phyloP scores from a whole-genome alignment of 2,797 vertebrate species.

The Hippopotamyrus pictus region DNA sequence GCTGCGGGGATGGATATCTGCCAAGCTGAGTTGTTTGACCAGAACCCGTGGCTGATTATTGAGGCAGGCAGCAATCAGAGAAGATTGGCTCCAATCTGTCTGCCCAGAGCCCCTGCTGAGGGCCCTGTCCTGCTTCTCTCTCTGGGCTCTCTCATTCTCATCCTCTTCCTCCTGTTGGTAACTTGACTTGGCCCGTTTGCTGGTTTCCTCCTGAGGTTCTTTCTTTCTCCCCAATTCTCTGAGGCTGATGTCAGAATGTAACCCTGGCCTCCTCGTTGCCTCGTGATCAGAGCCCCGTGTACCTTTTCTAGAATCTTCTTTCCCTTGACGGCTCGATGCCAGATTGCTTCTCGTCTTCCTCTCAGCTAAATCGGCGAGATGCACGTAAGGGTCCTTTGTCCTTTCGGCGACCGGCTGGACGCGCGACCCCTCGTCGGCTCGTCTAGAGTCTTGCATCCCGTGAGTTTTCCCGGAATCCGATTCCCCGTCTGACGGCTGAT shows the following conservation, averaged over 20 bases:
- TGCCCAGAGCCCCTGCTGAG: slow-evolving; percentile 10
- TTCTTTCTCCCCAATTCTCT: not conserved
- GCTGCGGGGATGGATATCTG: not conserved
- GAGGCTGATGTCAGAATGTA: slow-evolving; percentile 24
- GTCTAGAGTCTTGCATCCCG: not conserved
- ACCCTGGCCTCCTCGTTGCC: slow-evolving; percentile 10
- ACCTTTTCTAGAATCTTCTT: not conserved
- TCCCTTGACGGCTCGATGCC: not conserved
- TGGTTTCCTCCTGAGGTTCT: not conserved
- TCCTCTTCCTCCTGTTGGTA: not conserved
- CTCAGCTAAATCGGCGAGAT: slow-evolving; percentile 28
- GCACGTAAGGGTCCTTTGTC: slow-evolving; percentile 45
- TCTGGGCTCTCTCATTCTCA: not conserved
- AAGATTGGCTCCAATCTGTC: not conserved
- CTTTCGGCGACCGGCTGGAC: slow-evolving; percentile 49
- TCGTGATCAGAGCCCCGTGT: slow-evolving; percentile 17
- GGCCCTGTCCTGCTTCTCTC: slow-evolving; percentile 36
- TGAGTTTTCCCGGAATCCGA: not conserved
- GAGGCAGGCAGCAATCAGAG: slow-evolving; percentile 10
- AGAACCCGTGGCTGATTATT: slow-evolving; percentile 45
- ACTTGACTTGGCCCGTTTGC: not conserved
- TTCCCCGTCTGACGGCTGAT: slow-evolving; percentile 14
- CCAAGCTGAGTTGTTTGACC: slow-evolving; percentile 33
- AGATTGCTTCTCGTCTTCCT: not conserved
- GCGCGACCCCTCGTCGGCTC: slow-evolving; percentile 31